Conservation (phyloP, 2,888 invertebrate species). For the Orchestes rusci region DNA sequence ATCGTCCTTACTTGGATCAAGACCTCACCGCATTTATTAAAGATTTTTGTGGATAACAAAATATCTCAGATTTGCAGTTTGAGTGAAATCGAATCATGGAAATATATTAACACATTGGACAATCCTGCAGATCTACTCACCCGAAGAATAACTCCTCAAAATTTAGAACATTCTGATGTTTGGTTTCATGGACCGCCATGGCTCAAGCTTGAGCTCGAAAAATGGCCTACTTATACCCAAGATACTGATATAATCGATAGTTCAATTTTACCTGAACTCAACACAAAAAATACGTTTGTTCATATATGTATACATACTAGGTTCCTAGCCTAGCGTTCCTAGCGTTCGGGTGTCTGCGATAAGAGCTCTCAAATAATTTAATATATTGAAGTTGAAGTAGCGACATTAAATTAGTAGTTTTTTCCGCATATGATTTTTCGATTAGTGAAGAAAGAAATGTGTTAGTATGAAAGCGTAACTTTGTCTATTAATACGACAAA, state of each 20-base stretch:
- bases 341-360: too few species aligned
- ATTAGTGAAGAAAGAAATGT: too few species aligned
- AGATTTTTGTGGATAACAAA: slow-evolving; percentile 9
- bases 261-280: neutral
- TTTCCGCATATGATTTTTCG: too few species aligned
- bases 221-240: neutral
- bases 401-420: too few species aligned
- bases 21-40: slow-evolving; percentile 6
- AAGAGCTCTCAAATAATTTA: too few species aligned
- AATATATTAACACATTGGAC: slow-evolving; percentile 18
- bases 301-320: slow-evolving; percentile 21
- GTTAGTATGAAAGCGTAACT: too few species aligned
- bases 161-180: slow-evolving; percentile 4
- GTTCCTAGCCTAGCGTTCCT: too few species aligned
- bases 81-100: slow-evolving; percentile 12
- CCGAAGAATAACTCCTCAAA: slow-evolving; percentile 15
- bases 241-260: neutral
- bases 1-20: slow-evolving; percentile 6
- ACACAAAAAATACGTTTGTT: neutral
- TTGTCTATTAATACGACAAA: too few species aligned
- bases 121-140: slow-evolving; percentile 27
- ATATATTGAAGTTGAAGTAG: too few species aligned
- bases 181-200: slow-evolving; percentile 17
- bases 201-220: slow-evolving; percentile 4
- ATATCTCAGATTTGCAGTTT: slow-evolving; percentile 11